Conservation (phyloP, 2,888 invertebrate species). For the Willowsia nigromaculata region DNA sequence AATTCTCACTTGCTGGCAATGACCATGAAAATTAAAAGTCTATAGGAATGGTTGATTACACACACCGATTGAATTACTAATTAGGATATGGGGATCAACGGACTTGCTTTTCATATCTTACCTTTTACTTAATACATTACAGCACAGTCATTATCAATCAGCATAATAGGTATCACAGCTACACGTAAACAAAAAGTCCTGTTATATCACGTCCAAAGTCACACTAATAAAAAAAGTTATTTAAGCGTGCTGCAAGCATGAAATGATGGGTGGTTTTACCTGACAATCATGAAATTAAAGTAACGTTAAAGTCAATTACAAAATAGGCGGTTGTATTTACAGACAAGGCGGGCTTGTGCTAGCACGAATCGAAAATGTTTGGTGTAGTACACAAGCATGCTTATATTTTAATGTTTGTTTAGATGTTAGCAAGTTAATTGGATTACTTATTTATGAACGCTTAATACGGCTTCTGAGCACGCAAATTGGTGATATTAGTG, state of each 20-base stretch:
- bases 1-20: conserved; percentile 5
- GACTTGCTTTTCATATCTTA: conserved; percentile 16
- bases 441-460: background rate
- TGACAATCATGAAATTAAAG: background rate
- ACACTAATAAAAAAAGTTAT: background rate
- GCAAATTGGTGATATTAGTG: background rate
- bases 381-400: no score
- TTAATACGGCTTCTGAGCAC: conserved; percentile 34
- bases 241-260: background rate
- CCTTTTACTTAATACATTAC: background rate
- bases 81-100: conserved; percentile 25
- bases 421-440: no score
- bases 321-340: background rate
- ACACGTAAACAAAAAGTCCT: background rate
- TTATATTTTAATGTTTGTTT: no score
- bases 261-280: background rate
- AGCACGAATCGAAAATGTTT: no score
- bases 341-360: no score
- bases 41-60: background rate
- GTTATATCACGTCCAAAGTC: background rate
- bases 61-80: conserved; percentile 13
- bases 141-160: background rate
- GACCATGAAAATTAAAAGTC: conserved; percentile 30
- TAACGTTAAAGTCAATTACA: background rate
- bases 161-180: background rate